Evolutionary conservation across 2,113 vertebrate genomes (phyloP), one percentile per base, ranked within the genome.

Genomic region (Merops nubicus): DNA sequence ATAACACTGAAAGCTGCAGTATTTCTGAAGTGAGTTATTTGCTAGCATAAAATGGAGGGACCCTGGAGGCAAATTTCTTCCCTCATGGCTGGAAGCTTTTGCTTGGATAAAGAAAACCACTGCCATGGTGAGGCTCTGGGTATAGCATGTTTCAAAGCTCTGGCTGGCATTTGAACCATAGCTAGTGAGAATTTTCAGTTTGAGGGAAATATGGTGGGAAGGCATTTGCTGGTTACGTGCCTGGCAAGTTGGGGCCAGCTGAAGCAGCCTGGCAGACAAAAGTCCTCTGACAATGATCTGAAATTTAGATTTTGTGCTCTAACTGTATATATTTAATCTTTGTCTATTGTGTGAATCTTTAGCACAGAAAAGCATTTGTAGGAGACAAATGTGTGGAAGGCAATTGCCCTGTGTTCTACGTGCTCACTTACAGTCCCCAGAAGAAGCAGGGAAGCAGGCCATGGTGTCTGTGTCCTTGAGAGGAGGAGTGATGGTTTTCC

Each of bases 171-270:
- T 63, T 75, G 88, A 83, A 73, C 34, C 15, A 28, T 17, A 80
- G 43, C 59, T 34, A 15, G 29, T 54, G 70, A 62, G 67, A 36
- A 65, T 87, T 77, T 79, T 84, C 38, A 33, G 5, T 72, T 51
- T 74, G 63, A 59, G 40, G 57, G 83, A 67, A 68, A n/a, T 77
- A 33, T 0, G 1, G 57, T 9, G 26, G 23, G 76, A 76, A 80
- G 48, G 36, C 0, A 0, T 42, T 57, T 1, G 6, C 67, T 0
- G 13, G 63, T 68, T 29, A 34, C 40, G 19, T 1, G 4, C 4
- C 1, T 22, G 34, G 33, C 1, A 4, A 88, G 22, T 28, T 82
- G 40, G 45, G 81, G 19, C 64, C 0, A 0, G 8, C 45, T 26
- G 47, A 62, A 74, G n/a, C 85, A 90, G 57, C 53, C 69, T 48